Base-by-base conservation (phyloP, 2,888 invertebrate genomes). In the Meteorus cinctellus region DNA sequence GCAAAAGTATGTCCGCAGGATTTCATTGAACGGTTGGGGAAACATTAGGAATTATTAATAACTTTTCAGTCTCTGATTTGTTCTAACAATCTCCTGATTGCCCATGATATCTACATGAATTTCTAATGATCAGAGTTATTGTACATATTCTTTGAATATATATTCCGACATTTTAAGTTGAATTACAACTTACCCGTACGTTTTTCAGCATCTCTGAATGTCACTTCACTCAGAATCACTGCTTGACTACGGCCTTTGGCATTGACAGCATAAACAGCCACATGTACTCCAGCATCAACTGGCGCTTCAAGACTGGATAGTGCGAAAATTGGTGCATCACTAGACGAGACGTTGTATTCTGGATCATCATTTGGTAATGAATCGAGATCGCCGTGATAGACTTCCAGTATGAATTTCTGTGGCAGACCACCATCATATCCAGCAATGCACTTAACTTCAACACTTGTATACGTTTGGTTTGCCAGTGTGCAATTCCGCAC, bases 381-480 rank as follows among this genome's bases (percentile, higher is more conserved):
- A 83, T 90, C 81, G 85, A 91, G 81, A 87, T 91, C 81, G 82
- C 88, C 80, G 89, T 89, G 92, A 90, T 93, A 95, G 82, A 96
- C 93, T 90, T 96, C 96, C 81, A 97, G 92, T 72, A 96, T 92
- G 91, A 97, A 97, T 88, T 92, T 92, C 91, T 97, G 96, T 77
- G 96, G 96, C 85, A 97, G 92, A 81, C 97, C 97, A 77, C 97
- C 97, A 91, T 97, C 96, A 91, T 96, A 96, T 82, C 96, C 96
- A 31, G 96, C 92, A 86, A 94, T 92, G 89, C 97, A 97, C 85
- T 93, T 93, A 82, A 96, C 95, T 89, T 95, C 94, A 83, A 95
- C 95, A 78, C 95, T 95, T 84, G 94, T 95, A 85, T 94, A 94
- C 19, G 96, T 96, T 89, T 95, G 95, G 90, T 97, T 97, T 89